Evolutionary conservation across 1,140 invertebrate species (phyloP).

Genomic region (Epicauta chinensis): DNA sequence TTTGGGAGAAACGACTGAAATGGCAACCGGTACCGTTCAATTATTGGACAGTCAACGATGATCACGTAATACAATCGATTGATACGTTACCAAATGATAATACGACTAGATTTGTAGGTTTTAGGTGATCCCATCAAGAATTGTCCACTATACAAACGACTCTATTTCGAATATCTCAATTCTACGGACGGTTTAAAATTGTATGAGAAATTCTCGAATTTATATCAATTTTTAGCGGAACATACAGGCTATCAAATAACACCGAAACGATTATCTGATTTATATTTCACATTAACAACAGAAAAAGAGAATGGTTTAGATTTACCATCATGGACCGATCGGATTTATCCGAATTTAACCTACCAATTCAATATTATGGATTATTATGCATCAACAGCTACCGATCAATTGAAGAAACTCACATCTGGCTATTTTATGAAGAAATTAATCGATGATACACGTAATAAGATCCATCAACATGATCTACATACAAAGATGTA

Average conservation of each 20-base stretch:
- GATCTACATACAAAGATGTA: constrained; percentile 35
- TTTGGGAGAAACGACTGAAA: constrained; percentile 45
- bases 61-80: background rate
- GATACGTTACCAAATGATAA: no score
- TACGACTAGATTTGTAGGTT: constrained; percentile 11
- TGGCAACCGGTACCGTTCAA: constrained; percentile 52
- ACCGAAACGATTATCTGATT: constrained; percentile 17
- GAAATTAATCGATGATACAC: constrained; percentile 15
- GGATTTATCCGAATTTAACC: constrained; percentile 36
- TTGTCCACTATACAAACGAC: constrained; percentile 17
- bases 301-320: constrained; percentile 9
- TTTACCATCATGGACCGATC: constrained; percentile 21
- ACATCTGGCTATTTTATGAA: constrained; percentile 15
- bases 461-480: constrained; percentile 1
- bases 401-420: constrained; percentile 17
- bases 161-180: constrained; percentile 19
- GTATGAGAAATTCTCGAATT: constrained; percentile 18
- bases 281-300: constrained; percentile 24
- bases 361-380: constrained; percentile 19
- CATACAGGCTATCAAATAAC: constrained; percentile 17
- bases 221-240: constrained; percentile 10
- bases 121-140: constrained; percentile 23
- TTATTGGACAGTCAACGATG: background rate
- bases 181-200: constrained; percentile 20
- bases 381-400: constrained; percentile 21